phyloP scores from a whole-genome alignment of 2,797 vertebrate genomes.

The Peromyscus melanophrys region DNA sequence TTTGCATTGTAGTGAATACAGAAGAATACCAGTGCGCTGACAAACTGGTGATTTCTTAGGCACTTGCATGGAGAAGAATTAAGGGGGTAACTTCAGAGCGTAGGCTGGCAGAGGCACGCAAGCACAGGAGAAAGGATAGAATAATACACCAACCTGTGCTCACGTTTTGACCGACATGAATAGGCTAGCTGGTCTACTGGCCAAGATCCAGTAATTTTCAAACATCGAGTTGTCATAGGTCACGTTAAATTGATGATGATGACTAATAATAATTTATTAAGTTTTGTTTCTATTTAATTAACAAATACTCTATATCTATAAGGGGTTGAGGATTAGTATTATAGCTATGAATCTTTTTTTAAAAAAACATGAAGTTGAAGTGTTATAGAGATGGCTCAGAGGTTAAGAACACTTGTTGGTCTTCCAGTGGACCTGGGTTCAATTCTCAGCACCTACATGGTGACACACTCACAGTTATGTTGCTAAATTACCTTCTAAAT shows the following conservation, averaged over 20 bases:
- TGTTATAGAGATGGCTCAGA: background rate
- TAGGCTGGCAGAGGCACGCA: background rate
- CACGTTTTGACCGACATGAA: background rate
- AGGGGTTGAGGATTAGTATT: background rate
- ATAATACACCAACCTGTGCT: background rate
- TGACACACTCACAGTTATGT: background rate
- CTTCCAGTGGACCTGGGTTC: background rate
- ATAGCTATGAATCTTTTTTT: background rate
- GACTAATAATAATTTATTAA: background rate
- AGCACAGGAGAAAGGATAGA: background rate
- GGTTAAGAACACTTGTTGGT: background rate
- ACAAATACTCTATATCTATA: background rate
- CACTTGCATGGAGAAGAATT: background rate
- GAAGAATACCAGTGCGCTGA: background rate
- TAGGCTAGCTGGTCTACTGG: background rate
- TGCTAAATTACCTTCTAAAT: background rate
- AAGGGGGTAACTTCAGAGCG: background rate
- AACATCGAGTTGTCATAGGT: background rate
- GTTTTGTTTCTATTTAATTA: constrained; percentile 44
- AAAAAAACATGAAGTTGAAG: background rate
- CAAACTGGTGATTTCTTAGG: background rate
- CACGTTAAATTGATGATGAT: background rate
- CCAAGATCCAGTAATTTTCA: background rate
- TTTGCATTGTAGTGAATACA: background rate
- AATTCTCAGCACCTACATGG: background rate